Evolutionary conservation across 2,888 invertebrate species (phyloP), one percentile per base, ranked within the genome.

Genomic region (Campaea margaritaria): DNA sequence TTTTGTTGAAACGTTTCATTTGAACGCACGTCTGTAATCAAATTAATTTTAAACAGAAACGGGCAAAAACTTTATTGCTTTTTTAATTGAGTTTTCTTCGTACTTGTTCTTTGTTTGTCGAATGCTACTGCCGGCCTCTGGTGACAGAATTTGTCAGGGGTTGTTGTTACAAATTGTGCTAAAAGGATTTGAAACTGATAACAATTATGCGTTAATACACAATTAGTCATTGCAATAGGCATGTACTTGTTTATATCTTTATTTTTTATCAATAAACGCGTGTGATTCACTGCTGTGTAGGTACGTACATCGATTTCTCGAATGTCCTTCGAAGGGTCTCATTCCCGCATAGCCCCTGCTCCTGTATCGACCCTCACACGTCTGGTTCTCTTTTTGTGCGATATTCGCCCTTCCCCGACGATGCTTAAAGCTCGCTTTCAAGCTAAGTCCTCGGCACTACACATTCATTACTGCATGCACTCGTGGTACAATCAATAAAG

Each of bases 211-310:
- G 39, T 31, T 11, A 10, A 13, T 28, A n/a, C n/a, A 44, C 38
- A 39, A 21, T 52, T 44, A 52, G 52, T 52, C 52, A 52, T 8
- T 14, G 8, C 12, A 3, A 3, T 21, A 2, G 13, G 27, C 10
- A n/a, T 15, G 11, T 31, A 39, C 14, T 2, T n/a, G n/a, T n/a
- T n/a, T n/a, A n/a, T n/a, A 45, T 39, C 21, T n/a, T 9, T n/a
- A 14, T 28, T 41, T 54, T 45, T 41, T 16, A 28, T 34, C 45
- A 39, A 42, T 13, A 39, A 44, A 7, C 48, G 56, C 27, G 47
- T 43, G 31, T 56, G 56, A 56, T 38, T 56, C 49, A 56, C 56
- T 14, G 51, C 16, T 42, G 42, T n/a, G n/a, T n/a, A n/a, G n/a
- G n/a, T n/a, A n/a, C n/a, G 12, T 42, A 14, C 21, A 21, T 42